A percentile compares a stretch with the other conserved stretches of the same genome.
Conservation (phyloP, 2,797 vertebrate genomes). For the Trichosurus vulpecula region DNA sequence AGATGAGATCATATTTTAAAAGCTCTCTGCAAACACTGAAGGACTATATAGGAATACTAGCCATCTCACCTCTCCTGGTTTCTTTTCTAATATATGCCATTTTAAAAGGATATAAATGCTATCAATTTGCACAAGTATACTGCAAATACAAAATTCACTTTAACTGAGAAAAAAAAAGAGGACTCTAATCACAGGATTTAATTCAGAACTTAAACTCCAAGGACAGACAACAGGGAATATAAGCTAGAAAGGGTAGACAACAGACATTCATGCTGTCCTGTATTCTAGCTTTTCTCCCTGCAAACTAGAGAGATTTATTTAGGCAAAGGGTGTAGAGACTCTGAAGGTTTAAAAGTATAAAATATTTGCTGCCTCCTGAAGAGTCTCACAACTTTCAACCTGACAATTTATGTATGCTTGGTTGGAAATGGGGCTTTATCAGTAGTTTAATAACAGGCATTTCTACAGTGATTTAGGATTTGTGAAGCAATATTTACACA, state of each 20-base stretch:
- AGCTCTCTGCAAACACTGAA: background rate
- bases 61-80: background rate
- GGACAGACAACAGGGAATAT: background rate
- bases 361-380: background rate
- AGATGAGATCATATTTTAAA: background rate
- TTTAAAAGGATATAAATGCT: background rate
- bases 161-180: background rate
- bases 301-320: background rate
- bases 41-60: background rate
- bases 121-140: background rate
- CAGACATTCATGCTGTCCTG: background rate
- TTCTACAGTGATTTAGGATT: background rate
- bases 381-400: background rate
- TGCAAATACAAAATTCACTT: slow-evolving; percentile 28
- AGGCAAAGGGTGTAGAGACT: background rate
- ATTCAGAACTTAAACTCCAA: background rate
- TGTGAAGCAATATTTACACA: background rate
- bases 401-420: background rate
- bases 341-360: background rate
- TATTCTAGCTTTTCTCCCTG: background rate
- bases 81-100: background rate
- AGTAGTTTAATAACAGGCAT: background rate
- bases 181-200: background rate
- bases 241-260: background rate
- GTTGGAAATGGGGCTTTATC: background rate